Evolutionary conservation across 2,113 vertebrate genomes (phyloP), one percentile per base, ranked within the genome.

Genomic region (Megaptera novaeangliae): DNA sequence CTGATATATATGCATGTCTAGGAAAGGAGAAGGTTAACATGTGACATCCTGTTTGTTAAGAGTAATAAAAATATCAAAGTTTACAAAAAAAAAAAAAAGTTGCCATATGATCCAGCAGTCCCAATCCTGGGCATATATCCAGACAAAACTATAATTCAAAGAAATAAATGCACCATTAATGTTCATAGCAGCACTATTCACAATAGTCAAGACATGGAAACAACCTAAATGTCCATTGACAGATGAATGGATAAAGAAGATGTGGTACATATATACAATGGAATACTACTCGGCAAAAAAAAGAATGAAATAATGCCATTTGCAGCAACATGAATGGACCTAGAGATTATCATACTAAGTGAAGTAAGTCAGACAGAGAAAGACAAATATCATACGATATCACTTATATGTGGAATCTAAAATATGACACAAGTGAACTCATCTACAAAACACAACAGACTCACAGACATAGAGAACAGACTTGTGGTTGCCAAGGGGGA

Each of bases 331-430:
- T 0, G 39, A 39, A 5, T 2, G 25, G 71, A 2, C 8, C 13
- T 2, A 9, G 71, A 74, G 39, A 0, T 8, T 0, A 17, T 25
- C 25, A 1, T 0, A 0, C 69, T 8, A 41, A 41, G 41, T 41
- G 41, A 17, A 29, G 71, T 5, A 25, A 29, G 39, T 41, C 69
- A 8, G 46, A 46, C 46, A 46, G 46, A 46, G 46, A 46, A 1
- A 2, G 23, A 8, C 71, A 44, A 9, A 17, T 0, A 2, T 14
- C 71, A 4, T 4, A 14, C 1, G 39, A 1, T 2, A 1, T 8
- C 71, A 29, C 39, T 74, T 46, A 46, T 46, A 46, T 11, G 11
- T 46, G 46, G 46, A 46, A 2, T 8, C 25, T 15, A 2, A 15
- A 44, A 74, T 5, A 13, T 1, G 14, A 25, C 13, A 1, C 0